These are phyloP conservation scores for Drosophila mimica DNA, from an alignment of 2,888 invertebrate genomes.

Conservation along the genomic window DNA sequence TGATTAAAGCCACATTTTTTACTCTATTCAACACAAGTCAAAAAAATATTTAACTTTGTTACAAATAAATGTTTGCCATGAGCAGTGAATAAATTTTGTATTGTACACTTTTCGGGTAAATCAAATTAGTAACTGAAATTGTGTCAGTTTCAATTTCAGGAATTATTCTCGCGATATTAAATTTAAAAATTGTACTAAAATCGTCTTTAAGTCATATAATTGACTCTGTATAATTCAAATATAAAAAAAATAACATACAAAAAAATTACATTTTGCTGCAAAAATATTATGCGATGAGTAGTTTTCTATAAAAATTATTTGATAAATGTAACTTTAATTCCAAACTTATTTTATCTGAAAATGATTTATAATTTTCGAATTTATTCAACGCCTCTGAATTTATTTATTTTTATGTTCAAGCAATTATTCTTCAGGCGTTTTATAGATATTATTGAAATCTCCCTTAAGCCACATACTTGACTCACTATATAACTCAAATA, in stretches of 20 bases:
- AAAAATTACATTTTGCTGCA: too few relatives aligned
- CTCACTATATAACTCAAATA: background rate
- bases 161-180: background rate
- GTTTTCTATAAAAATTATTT: background rate
- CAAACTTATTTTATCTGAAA: background rate
- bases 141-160: background rate
- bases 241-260: background rate
- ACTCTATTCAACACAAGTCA: background rate
- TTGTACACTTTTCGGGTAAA: constrained; percentile 1
- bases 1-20: background rate
- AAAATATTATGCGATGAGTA: too few relatives aligned
- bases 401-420: background rate
- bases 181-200: background rate
- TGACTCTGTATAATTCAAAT: background rate
- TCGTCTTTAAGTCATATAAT: background rate
- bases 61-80: constrained; percentile 41
- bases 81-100: constrained; percentile 50
- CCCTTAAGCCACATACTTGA: background rate
- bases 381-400: background rate
- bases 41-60: constrained; percentile 25
- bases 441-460: background rate
- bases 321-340: too few relatives aligned
- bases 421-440: background rate
- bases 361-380: background rate
- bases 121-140: background rate